These are phyloP conservation scores for Saxidomus purpurata DNA, from an alignment of 1,140 invertebrate species.

Conservation along the genomic window DNA sequence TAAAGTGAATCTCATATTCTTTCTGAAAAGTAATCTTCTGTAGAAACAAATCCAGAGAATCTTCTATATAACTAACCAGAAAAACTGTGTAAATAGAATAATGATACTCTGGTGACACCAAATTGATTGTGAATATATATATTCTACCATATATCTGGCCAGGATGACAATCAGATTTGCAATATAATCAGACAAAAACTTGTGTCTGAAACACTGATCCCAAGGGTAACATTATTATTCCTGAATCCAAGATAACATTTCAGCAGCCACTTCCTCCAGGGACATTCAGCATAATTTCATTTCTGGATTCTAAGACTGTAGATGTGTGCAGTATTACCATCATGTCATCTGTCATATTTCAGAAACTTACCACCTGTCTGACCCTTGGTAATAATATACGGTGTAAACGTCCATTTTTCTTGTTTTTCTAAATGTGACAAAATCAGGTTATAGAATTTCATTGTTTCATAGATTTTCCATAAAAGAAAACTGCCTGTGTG, in stretches of 20 bases:
- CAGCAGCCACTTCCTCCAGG: not conserved
- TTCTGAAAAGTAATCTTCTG: no score
- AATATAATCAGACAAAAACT: not conserved
- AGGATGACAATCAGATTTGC: not conserved
- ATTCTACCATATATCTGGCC: no score
- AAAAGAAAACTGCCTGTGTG: no score
- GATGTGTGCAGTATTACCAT: not conserved
- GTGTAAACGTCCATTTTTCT: not conserved
- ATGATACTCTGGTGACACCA: no score
- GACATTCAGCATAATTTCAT: constrained; percentile 6
- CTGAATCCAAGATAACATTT: constrained; percentile 34
- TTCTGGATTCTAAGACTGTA: not conserved
- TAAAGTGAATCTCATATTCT: no score
- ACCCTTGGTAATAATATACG: not conserved
- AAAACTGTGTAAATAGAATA: no score
- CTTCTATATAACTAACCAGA: no score
- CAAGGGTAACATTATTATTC: not conserved
- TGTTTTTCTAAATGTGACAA: not conserved
- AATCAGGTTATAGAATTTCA: not conserved
- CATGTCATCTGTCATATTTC: not conserved
- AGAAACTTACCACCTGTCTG: not conserved
- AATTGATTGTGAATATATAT: no score
- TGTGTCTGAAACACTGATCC: not conserved
- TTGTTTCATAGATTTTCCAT: no score
- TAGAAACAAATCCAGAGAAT: no score